These are phyloP conservation scores for Eupsittula cactorum DNA, from an alignment of 2,113 vertebrate species.

Conservation along the genomic window DNA sequence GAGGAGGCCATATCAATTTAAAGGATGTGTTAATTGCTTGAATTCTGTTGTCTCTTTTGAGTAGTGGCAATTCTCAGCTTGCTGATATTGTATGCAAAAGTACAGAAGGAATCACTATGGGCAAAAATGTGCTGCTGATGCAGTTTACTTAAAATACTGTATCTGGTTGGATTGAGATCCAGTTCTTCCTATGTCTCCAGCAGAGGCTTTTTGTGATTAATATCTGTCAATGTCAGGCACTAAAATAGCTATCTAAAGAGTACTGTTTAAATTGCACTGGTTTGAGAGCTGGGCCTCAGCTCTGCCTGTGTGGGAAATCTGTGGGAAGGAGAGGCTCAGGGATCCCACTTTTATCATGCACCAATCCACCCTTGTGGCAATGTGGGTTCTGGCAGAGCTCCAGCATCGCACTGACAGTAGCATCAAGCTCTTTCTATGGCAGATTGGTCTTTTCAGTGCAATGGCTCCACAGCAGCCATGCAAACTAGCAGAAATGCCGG, in stretches of 20 bases:
- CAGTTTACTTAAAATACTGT: background rate
- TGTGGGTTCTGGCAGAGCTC: background rate
- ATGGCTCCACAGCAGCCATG: background rate
- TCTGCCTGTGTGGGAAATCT: background rate
- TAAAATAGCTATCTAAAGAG: background rate
- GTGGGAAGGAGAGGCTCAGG: background rate
- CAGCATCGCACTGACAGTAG: background rate
- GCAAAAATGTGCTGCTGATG: background rate
- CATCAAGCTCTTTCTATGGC: background rate
- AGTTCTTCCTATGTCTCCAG: background rate
- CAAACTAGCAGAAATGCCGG: rapidly evolving
- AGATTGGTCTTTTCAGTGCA: background rate
- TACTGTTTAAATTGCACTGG: background rate
- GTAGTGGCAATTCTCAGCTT: background rate
- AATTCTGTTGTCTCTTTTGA: background rate
- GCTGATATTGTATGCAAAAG: background rate
- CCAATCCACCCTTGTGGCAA: rapidly evolving
- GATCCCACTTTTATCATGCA: background rate
- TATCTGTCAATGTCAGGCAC: background rate
- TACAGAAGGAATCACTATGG: background rate
- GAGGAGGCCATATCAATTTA: background rate
- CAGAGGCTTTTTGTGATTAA: background rate
- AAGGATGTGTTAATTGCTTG: background rate
- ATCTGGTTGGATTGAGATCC: background rate
- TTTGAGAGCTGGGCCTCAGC: background rate